These are phyloP conservation scores for Spodoptera frugiperda DNA, from an alignment of 1,140 invertebrate genomes.

Conservation along the genomic window DNA sequence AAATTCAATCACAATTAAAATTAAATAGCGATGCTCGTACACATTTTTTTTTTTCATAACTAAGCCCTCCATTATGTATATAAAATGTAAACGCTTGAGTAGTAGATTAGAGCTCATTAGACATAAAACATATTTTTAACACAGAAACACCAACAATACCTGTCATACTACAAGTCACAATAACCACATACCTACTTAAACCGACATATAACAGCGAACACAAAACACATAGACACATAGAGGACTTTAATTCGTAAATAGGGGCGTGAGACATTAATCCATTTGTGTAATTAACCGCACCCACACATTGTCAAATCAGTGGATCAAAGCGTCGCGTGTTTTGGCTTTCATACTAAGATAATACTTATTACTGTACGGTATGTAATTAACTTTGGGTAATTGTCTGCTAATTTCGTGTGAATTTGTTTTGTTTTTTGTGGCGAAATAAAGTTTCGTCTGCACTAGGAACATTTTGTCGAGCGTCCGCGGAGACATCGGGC, in stretches of 20 bases:
- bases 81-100: no score
- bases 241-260: conserved; percentile 27
- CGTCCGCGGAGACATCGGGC: no score
- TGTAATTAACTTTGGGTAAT: conserved; percentile 23
- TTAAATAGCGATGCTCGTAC: no score
- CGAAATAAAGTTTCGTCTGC: no score
- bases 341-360: conserved; percentile 7
- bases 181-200: neutral
- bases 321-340: conserved; percentile 32
- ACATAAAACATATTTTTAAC: no score
- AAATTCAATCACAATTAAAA: no score
- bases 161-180: neutral
- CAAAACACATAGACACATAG: neutral
- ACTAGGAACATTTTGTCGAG: no score
- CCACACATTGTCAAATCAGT: conserved; percentile 48
- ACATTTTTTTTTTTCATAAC: no score
- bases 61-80: no score
- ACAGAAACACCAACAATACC: no score
- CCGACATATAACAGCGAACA: neutral
- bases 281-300: conserved; percentile 54
- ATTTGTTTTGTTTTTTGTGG: neutral
- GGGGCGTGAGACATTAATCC: conserved; percentile 36
- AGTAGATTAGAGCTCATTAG: no score
- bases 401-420: conserved; percentile 6
- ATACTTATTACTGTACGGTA: conserved; percentile 21